These are phyloP conservation scores for Apis dorsata DNA, from an alignment of 1,140 invertebrate genomes.

Conservation along the genomic window DNA sequence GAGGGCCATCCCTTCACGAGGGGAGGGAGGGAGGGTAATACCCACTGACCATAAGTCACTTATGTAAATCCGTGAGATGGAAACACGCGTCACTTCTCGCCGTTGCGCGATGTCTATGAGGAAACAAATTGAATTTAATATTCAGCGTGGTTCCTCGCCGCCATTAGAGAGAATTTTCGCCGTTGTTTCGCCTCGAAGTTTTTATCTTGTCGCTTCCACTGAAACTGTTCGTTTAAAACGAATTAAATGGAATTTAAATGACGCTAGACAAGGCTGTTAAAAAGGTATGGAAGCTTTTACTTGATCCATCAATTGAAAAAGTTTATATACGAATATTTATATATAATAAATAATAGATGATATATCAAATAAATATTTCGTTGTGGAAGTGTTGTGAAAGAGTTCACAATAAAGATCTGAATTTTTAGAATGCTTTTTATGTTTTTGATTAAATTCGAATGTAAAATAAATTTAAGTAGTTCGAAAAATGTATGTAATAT, in stretches of 20 bases:
- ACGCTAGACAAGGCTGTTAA: background rate
- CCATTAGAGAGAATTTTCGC: background rate
- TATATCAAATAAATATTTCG: background rate
- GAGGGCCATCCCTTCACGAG: constrained; percentile 29
- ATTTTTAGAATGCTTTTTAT: too few relatives aligned
- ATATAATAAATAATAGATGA: too few relatives aligned
- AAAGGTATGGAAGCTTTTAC: background rate
- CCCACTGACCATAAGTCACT: constrained; percentile 70
- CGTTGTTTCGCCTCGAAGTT: background rate
- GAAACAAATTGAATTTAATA: constrained; percentile 63
- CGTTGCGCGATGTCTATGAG: constrained; percentile 36
- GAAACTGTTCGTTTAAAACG: too few relatives aligned
- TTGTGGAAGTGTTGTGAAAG: background rate
- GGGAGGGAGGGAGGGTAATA: constrained; percentile 48
- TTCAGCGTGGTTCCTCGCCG: constrained; percentile 32
- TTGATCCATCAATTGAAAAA: background rate
- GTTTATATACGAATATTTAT: background rate
- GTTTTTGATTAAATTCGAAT: too few relatives aligned
- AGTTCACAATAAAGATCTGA: too few relatives aligned
- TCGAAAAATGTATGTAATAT: too few relatives aligned
- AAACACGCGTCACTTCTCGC: constrained; percentile 55
- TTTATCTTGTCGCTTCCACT: background rate
- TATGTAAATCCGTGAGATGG: constrained; percentile 69
- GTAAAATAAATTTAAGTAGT: too few relatives aligned
- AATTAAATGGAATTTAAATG: background rate